phyloP scores from a whole-genome alignment of 2,888 invertebrate species.

The Lithophane socia region DNA sequence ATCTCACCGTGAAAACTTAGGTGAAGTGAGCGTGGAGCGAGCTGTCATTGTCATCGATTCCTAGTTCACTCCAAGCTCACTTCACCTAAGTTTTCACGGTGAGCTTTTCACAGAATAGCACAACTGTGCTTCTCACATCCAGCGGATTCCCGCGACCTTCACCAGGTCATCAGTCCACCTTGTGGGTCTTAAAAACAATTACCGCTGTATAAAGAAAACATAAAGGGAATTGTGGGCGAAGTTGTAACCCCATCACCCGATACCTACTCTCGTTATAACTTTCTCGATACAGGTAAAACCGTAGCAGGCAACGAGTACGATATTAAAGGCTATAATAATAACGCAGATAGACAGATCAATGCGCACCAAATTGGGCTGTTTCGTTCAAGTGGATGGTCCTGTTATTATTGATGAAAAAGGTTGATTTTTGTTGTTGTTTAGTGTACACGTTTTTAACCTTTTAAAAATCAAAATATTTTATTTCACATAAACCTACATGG shows the following conservation, averaged over 20 bases:
- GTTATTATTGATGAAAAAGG: constrained; percentile 36
- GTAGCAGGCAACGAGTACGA: constrained; percentile 4
- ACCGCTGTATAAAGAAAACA: not conserved
- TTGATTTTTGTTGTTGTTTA: not conserved
- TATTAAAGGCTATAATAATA: constrained; percentile 44
- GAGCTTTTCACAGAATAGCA: too few species aligned
- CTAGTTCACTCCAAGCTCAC: too few species aligned
- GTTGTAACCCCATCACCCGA: not conserved
- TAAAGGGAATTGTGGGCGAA: not conserved
- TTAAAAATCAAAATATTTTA: too few species aligned
- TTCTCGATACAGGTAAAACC: constrained; percentile 28
- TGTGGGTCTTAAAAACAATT: not conserved
- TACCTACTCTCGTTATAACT: not conserved
- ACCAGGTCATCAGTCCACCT: not conserved
- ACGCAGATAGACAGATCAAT: constrained; percentile 41
- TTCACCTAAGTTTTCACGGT: too few species aligned
- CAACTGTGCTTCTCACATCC: too few species aligned
- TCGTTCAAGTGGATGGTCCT: constrained; percentile 24
- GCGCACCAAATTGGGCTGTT: constrained; percentile 45
- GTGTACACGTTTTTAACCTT: not conserved
- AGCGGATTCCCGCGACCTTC: not conserved
- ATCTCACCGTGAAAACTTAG: too few species aligned
- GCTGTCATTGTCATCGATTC: too few species aligned
- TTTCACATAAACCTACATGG: too few species aligned
- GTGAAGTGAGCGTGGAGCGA: too few species aligned